Evolutionary conservation across 1,140 invertebrate genomes (phyloP), one percentile per base, ranked within the genome.

Genomic region (Aphaenogaster ashmeadi): DNA sequence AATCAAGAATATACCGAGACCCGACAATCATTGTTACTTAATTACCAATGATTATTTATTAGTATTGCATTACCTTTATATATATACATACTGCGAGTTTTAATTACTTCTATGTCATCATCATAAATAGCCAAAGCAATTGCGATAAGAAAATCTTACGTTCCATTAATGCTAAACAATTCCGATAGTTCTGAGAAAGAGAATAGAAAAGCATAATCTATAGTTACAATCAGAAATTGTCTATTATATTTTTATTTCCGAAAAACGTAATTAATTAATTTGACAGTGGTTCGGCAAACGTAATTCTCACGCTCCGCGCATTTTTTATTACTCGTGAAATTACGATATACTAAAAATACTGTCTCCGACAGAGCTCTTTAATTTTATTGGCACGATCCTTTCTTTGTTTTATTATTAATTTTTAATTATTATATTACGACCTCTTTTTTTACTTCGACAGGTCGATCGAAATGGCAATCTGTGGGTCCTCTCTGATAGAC

Each of bases 401-500:
- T 71, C 1, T 11, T 44, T 2, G 7, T 38, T 56, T 56, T 1
- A 15, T 13, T 56, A 36, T 75, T 38, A 0, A n/a, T 58, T 38
- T 52, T 8, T 21, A 0, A 13, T 41, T 4, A 38, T 36, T 9
- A 38, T 36, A 15, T 33, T 44, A 13, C 5, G 21, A 58, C 36
- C 6, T 38, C 36, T 6, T 0, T 11, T 36, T 60, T 81, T 9
- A 58, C 87, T 91, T 44, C 41, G 3, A 60, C n/a, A 95, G 94
- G 89, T 95, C 0, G 97, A 98, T 81, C 95, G 96, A 4, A 96
- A 97, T 8, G 96, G 97, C 7, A 97, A 97, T 62, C 91, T 98
- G 0, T 98, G 97, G 97, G 96, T 98, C 1, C 91, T 98, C 0
- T 97, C 97, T 0, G 97, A 98, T 93, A 96, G 96, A 87, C 93